Percentiles rank a stretch among this genome's conserved stretches.
These are phyloP conservation scores for Bambusicola thoracicus DNA, from an alignment of 2,113 vertebrate genomes.

Conservation along the genomic window DNA sequence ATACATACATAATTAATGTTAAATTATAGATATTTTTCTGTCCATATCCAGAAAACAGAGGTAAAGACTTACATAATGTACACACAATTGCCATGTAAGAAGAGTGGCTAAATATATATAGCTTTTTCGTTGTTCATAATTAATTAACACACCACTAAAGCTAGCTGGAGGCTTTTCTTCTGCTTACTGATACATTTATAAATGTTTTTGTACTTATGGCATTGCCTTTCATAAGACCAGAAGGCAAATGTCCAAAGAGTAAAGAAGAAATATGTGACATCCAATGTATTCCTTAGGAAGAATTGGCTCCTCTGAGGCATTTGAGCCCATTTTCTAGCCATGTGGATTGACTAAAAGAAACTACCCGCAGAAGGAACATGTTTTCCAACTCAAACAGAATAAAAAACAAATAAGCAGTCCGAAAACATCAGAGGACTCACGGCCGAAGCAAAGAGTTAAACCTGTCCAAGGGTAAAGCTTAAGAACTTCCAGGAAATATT, in stretches of 20 bases:
- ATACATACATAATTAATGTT: neutral
- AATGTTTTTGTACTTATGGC: neutral
- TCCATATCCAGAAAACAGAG: neutral
- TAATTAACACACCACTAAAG: constrained; percentile 53
- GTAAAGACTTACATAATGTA: neutral
- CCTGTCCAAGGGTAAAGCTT: neutral
- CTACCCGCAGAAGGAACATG: neutral
- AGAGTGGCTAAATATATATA: neutral
- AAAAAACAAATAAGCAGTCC: neutral
- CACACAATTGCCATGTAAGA: neutral
- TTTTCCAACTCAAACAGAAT: neutral
- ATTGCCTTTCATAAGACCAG: neutral
- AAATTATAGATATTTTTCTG: constrained; percentile 11
- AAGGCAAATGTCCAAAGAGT: neutral
- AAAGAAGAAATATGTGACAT: constrained; percentile 13
- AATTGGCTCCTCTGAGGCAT: constrained; percentile 34
- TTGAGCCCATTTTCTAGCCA: constrained; percentile 6
- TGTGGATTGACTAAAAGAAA: neutral
- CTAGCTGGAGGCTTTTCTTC: constrained; percentile 54
- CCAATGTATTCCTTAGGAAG: neutral
- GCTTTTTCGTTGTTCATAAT: constrained; percentile 18
- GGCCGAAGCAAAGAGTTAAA: neutral
- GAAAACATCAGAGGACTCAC: neutral
- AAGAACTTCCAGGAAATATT: neutral
- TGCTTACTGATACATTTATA: constrained; percentile 13